Base-by-base conservation (phyloP, 2,113 vertebrate species). In the Coptodon rendalli region DNA sequence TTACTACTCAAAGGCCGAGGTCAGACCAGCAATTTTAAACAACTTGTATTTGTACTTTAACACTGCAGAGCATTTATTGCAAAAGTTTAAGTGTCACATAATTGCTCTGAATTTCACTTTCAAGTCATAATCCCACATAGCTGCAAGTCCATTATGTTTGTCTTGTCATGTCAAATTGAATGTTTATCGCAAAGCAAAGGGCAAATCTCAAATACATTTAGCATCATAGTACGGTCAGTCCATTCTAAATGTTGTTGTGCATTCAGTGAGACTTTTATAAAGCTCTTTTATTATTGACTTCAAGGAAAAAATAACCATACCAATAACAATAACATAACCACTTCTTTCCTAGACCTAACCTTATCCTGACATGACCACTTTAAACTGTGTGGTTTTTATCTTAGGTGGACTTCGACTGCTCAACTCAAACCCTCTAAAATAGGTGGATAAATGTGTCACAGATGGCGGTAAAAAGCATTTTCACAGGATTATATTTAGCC, bases 81-180 rank as follows among this genome's bases (percentile, higher is more conserved):
- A 81, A 43, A 84, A 79, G 68, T 68, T 86, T 63, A 80, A 85
- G 22, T 68, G 71, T 94, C 83, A 27, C 40, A 81, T 31, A 82
- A 81, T 16, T 22, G 16, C 50, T 54, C 4, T 10, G 27, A 87
- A 76, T 50, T 48, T 52, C 16, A 24, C 48, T 82, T 76, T 52
- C 7, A 36, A 50, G 38, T 82, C 10, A 48, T 38, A 5, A 24
- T 83, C 14, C 17, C 36, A 14, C 9, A 8, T 4, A 10, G 10
- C 6, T 36, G 43, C 57, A 29, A 40, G 9, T 13, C 4, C 16
- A 8, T 76, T 76, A 76, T 48, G 6, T 71, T 34, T n/a, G 27
- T 17, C 19, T n/a, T 31, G 16, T 50, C 40, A 2, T 4, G 22
- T 57, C 14, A 24, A 43, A 38, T 56, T 56, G 31, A n/a, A 27